A percentile compares a stretch with the other conserved stretches of the same genome.
phyloP scores from a whole-genome alignment of 2,888 invertebrate genomes.

The Drosophila paracracens region DNA sequence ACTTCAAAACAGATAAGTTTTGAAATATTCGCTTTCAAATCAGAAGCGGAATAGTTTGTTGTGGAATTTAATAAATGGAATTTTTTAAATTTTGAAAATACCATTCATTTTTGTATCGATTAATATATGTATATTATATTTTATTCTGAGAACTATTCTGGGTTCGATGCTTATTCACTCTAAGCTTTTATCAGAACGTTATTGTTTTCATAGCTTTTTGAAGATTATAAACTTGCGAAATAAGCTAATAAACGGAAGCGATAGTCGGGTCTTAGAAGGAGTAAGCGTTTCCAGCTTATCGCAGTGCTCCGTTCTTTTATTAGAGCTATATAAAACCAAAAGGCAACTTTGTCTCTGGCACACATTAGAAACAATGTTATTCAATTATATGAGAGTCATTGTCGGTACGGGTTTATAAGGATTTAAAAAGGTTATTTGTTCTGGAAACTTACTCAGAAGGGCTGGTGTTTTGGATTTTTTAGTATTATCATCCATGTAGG shows the following conservation, averaged over 20 bases:
- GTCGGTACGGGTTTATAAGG: not conserved
- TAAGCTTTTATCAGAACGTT: not conserved
- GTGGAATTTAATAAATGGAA: too few species aligned
- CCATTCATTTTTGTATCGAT: too few species aligned
- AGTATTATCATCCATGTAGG: constrained; percentile 92
- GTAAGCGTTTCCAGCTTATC: constrained; percentile 12
- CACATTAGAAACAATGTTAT: not conserved
- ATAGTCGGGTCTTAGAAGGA: not conserved
- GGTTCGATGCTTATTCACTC: not conserved
- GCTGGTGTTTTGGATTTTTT: constrained; percentile 90
- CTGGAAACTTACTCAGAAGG: constrained; percentile 87
- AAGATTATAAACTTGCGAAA: constrained; percentile 3
- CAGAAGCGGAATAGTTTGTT: too few species aligned
- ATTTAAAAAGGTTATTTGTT: not conserved
- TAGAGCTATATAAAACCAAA: constrained; percentile 8
- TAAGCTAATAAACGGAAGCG: constrained; percentile 31
- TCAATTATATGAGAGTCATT: not conserved
- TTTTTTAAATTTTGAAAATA: too few species aligned
- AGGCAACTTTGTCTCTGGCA: not conserved
- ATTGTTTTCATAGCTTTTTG: not conserved
- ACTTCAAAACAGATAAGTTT: too few species aligned
- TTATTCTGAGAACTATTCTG: not conserved
- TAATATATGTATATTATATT: not conserved
- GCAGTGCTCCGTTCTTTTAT: constrained; percentile 17
- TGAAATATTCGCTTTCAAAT: too few species aligned